Percentiles rank a stretch among this genome's conserved stretches.
These are phyloP conservation scores for Laticauda laticaudata DNA, from an alignment of 2,113 vertebrate species.

Conservation along the genomic window DNA sequence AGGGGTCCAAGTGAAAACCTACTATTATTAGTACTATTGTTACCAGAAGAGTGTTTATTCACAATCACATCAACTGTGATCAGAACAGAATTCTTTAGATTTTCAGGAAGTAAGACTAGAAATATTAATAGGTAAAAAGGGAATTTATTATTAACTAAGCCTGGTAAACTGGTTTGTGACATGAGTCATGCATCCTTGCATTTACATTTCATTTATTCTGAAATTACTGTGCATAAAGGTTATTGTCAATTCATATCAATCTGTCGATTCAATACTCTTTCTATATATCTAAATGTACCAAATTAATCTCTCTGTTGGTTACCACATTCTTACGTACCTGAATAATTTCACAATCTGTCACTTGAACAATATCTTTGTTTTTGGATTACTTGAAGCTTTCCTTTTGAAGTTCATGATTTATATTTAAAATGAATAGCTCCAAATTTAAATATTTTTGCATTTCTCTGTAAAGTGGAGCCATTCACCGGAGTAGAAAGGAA, in stretches of 20 bases:
- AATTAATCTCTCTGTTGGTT: not conserved
- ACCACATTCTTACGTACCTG: not conserved
- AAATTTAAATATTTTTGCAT: slow-evolving; percentile 2
- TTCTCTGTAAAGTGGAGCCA: not conserved
- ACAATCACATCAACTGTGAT: not conserved
- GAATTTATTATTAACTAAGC: slow-evolving; percentile 53
- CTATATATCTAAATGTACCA: slow-evolving; percentile 11
- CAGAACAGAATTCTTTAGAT: not conserved
- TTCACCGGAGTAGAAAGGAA: not conserved
- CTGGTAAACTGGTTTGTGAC: slow-evolving; percentile 59
- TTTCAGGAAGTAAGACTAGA: not conserved
- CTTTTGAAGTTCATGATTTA: slow-evolving; percentile 16
- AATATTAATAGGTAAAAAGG: slow-evolving; percentile 29
- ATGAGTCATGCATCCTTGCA: slow-evolving; percentile 26
- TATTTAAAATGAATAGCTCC: not conserved
- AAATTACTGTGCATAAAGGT: slow-evolving; percentile 1
- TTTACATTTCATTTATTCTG: slow-evolving; percentile 52
- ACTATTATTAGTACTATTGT: not conserved
- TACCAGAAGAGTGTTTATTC: not conserved
- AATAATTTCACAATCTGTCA: not conserved
- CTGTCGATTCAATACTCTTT: slow-evolving; percentile 12
- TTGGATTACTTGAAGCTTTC: slow-evolving; percentile 33
- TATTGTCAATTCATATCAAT: slow-evolving; percentile 44
- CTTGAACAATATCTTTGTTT: not conserved
- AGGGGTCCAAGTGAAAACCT: not conserved